Evolutionary conservation across 2,113 vertebrate genomes (phyloP).

Genomic region (Nibea albiflora): DNA sequence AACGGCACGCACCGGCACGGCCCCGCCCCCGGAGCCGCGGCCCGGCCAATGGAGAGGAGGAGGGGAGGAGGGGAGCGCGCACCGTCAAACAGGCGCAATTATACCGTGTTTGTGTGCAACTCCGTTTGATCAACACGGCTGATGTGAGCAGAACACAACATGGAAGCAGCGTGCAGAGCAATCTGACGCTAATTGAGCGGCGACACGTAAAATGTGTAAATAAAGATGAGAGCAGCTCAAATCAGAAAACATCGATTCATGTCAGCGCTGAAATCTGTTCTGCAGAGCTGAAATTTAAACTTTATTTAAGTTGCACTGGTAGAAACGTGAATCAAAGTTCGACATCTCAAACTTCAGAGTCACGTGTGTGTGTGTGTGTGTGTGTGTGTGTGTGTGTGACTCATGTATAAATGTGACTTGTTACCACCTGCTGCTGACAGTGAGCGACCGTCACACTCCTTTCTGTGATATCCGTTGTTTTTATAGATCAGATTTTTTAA

Average conservation of each 20-base stretch:
- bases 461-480: slow-evolving; percentile 46
- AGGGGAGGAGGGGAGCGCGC: slow-evolving; percentile 22
- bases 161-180: background rate
- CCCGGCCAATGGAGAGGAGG: slow-evolving; percentile 56
- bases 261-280: no score
- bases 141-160: slow-evolving; percentile 18
- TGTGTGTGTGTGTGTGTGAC: no score
- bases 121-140: background rate
- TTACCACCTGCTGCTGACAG: slow-evolving; percentile 55
- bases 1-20: slow-evolving; percentile 62
- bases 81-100: background rate
- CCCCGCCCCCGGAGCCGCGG: slow-evolving; percentile 59
- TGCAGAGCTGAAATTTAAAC: no score
- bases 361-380: no score
- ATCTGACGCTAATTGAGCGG: slow-evolving; percentile 12
- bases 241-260: no score
- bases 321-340: no score
- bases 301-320: no score
- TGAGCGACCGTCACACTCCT: background rate
- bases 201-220: background rate
- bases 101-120: background rate
- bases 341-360: background rate
- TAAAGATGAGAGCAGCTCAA: background rate
- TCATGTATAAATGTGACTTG: background rate
- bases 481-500: slow-evolving; percentile 61